Evolutionary conservation across 2,113 vertebrate genomes (phyloP).

Genomic region (Prionailurus viverrinus): DNA sequence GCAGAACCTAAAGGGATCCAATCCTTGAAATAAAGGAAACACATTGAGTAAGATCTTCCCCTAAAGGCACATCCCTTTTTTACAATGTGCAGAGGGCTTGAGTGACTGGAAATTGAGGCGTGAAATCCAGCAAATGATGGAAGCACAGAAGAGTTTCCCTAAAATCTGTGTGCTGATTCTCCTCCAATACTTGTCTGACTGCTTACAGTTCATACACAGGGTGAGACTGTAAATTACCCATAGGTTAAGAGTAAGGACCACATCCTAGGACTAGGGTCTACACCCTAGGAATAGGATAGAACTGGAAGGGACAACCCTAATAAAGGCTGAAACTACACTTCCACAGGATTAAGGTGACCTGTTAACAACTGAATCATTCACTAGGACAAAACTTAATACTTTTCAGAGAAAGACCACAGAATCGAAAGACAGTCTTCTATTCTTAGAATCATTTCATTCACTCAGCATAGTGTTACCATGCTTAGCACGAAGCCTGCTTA

Average conservation of each 20-base stretch:
- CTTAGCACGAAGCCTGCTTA: too few species aligned
- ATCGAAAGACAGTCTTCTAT: neutral
- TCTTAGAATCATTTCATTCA: too few species aligned
- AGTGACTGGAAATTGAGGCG: neutral
- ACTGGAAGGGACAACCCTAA: neutral
- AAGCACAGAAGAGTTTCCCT: neutral
- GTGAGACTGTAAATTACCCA: neutral
- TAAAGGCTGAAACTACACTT: neutral
- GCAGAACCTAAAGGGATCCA: neutral
- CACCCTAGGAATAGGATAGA: neutral
- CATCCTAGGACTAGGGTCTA: neutral
- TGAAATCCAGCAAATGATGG: neutral
- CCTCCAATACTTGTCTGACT: neutral
- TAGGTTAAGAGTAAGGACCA: neutral
- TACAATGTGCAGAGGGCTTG: neutral
- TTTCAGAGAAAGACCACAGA: neutral
- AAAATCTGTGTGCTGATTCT: neutral
- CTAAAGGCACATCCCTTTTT: neutral
- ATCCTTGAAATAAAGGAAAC: neutral
- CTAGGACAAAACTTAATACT: neutral
- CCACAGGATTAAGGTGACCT: neutral
- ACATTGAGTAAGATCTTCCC: neutral
- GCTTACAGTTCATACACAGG: neutral
- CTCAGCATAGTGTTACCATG: too few species aligned
- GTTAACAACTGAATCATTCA: neutral